Base-by-base conservation (phyloP, 2,113 vertebrate species). In the Apodemus sylvaticus region DNA sequence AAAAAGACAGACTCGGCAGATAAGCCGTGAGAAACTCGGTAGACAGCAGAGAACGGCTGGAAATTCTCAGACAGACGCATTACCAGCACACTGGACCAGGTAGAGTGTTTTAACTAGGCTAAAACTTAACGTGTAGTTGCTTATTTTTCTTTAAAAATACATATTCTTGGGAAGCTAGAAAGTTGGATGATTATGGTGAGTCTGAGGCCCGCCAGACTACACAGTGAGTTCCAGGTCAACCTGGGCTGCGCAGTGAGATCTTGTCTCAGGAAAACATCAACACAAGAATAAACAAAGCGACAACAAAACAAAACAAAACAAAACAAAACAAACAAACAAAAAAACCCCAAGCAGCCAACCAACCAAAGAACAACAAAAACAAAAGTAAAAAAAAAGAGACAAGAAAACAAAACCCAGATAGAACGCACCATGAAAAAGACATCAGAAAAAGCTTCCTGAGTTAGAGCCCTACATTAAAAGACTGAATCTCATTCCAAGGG, bases 91-190 rank as follows among this genome's bases (percentile, higher is more conserved):
- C 17, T 5, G n/a, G 71, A 70, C 45, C 34, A n/a, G 1, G 45
- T 2, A 24, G 79, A 77, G 20, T 48, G 10, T 26, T 81, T 36
- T 90, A 91, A 82, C 74, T 0, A 42, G 83, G 29, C 36, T 82
- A 92, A 81, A 64, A 86, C 10, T 58, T 39, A 93, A 51, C 3
- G 31, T 2, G 51, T 2, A 3, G n/a, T 3, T 48, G 22, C 3
- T 76, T 89, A 68, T 64, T 74, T 91, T 88, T 70, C 71, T 77
- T 87, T 71, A 76, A 58, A 55, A 94, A 82, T 24, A 85, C 42
- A 79, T 71, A 53, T 24, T 87, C 48, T 39, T 26, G 48, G 11
- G 64, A 87, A 42, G 16, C 31, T 70, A 70, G 36, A 87, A 70
- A 26, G 29, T n/a, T n/a, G 19, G 34, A 55, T 24, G 34, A 87